Evolutionary conservation across 2,888 invertebrate genomes (phyloP), one percentile per base, ranked within the genome.

Genomic region (Lymantria monacha): DNA sequence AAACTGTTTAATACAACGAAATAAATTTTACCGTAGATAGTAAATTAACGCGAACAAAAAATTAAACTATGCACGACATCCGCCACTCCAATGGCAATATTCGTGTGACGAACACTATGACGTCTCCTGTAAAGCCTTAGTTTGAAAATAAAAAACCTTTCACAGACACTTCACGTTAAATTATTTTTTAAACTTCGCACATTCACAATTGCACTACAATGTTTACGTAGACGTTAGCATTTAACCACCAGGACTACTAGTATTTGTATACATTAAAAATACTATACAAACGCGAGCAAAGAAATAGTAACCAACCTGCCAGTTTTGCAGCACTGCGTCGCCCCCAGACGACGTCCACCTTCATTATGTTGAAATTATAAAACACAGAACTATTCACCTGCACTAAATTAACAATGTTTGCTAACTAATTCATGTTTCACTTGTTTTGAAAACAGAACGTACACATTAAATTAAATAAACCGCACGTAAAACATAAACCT

Each of bases 351-450:
- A 74, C 73, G 70, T 81, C 81, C 84, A 84, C 82, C 84, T 83
- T 87, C 90, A 90, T 88, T 76, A 74, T 86, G 78, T 83, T 74
- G 80, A 81, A 83, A 82, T 76, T 78, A 76, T 73, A 80, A 33
- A 77, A 80, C 79, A 80, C 79, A 74, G 67, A 75, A 79, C 69
- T 62, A 59, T 55, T 55, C 57, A 63, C 59, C 53, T 55, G 61
- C 61, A 63, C 55, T 36, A 36, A 54, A 59, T 61, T 65, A 72
- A 72, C 61, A 66, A 70, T 73, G 69, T 63, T 41, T 60, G 73
- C 63, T 57, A 66, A 73, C 60, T 61, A 59, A 63, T 64, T 55
- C 63, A 61, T 64, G 53, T 49, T 65, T 51, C 59, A 64, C 62
- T 60, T 60, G 52, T 55, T 64, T 74, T 75, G 62, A 78, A 79